Conservation (phyloP, 2,888 invertebrate species). For the Gandaritis pyraliata region DNA sequence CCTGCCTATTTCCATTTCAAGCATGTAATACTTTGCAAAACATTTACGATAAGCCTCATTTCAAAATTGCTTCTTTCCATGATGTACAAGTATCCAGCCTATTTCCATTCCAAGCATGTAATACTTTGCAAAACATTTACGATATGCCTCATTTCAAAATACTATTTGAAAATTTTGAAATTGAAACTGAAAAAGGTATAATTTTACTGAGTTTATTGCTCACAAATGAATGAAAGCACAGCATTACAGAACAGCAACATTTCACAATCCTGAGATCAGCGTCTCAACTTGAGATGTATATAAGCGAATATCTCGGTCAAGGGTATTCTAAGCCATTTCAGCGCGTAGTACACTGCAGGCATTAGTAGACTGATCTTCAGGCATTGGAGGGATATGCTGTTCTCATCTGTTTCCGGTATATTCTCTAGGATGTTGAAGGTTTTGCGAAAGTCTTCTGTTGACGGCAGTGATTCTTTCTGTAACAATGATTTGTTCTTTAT, state of each 20-base stretch:
- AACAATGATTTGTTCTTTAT: not conserved
- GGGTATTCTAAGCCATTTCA: constrained; percentile 49
- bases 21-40: no score
- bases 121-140: no score
- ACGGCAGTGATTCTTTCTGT: constrained; percentile 47
- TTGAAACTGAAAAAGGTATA: no score
- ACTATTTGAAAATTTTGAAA: no score
- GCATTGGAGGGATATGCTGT: constrained; percentile 36
- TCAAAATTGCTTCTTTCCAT: no score
- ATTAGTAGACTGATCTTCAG: constrained; percentile 52
- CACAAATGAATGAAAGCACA: constrained; percentile 6
- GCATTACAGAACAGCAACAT: constrained; percentile 9
- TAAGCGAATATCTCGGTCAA: constrained; percentile 35
- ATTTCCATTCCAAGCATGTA: no score
- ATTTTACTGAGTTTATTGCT: constrained; percentile 1
- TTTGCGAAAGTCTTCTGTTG: constrained; percentile 54
- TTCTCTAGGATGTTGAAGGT: constrained; percentile 46
- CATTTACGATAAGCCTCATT: no score
- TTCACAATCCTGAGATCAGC: constrained; percentile 15
- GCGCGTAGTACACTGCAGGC: constrained; percentile 51
- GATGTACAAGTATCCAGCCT: no score
- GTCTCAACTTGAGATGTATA: constrained; percentile 19
- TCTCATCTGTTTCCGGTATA: constrained; percentile 34
- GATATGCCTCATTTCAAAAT: no score
- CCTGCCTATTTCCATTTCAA: no score